Evolutionary conservation across 2,797 vertebrate genomes (phyloP), one percentile per base, ranked within the genome.

Genomic region (Brotula barbata): DNA sequence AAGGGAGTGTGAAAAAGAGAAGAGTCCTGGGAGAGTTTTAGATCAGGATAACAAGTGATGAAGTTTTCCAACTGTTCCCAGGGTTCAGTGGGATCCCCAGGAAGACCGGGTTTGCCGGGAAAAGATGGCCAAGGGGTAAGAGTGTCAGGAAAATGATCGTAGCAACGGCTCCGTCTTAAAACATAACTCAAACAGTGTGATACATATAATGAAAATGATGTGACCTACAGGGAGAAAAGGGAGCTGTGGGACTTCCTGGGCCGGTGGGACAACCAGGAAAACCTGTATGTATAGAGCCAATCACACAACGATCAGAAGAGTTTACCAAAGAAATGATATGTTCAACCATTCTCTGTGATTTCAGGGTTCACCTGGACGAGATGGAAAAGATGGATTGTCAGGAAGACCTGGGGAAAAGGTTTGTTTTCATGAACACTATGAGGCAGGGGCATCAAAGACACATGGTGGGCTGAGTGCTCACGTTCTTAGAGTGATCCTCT

Each of bases 321-420:
- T 50, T 14, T 56, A 17, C 1, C 15, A 16, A 17, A 41, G 28
- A 20, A 21, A 19, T 16, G 3, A 15, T 34, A 1, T 45, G 12
- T 44, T 15, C 52, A 21, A 33, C 7, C 3, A 3, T 9, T 46
- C 9, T 22, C 55, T 75, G 17, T 75, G 55, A 83, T 58, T 74
- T 77, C 78, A 99, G 97, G 97, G 96, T 39, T 83, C 89, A 56
- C 87, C 92, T 75, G 96, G 97, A 58, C 92, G 90, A 85, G 87
- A 90, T 50, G 97, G 96, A 62, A 95, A 95, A 42, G 91, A 91
- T 81, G 96, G 97, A 53, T 73, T 88, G 84, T 89, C 89, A 0
- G 97, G 96, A 73, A 89, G 37, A 70, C 82, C 86, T 67, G 97
- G 96, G 76, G 88, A 92, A 86, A 98, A 98, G 95, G 97, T 98